A percentile compares a stretch with the other conserved stretches of the same genome.
Conservation (phyloP, 2,797 vertebrate species). For the Spheniscus humboldti region DNA sequence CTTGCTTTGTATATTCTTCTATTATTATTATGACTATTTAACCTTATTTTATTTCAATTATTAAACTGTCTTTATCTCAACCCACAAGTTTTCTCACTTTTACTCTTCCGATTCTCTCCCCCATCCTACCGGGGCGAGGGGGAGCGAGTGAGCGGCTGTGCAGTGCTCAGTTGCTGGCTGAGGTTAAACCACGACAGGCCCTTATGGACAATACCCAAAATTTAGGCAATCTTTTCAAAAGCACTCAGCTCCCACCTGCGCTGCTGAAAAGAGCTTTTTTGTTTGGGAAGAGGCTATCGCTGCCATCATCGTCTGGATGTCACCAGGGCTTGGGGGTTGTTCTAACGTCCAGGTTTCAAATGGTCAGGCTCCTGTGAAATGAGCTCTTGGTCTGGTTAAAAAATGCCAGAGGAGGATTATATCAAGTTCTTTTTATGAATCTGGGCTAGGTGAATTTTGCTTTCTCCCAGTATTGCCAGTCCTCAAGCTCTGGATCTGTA, state of each 20-base stretch:
- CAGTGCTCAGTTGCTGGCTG: no score
- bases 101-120: no score
- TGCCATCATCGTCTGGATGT: accelerated
- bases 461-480: background rate
- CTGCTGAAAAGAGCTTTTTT: background rate
- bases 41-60: no score
- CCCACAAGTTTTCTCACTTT: no score
- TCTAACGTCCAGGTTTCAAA: background rate
- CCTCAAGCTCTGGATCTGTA: background rate
- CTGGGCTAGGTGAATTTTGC: background rate
- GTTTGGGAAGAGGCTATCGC: background rate
- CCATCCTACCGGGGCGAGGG: no score
- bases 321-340: accelerated
- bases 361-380: background rate
- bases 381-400: background rate
- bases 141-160: no score
- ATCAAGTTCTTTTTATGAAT: background rate
- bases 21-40: no score
- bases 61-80: no score
- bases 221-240: background rate
- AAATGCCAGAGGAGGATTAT: background rate
- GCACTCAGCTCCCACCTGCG: background rate
- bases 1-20: no score
- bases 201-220: background rate
- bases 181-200: no score